These are phyloP conservation scores for Charanyca ferruginea DNA, from an alignment of 2,888 invertebrate genomes.

Conservation along the genomic window DNA sequence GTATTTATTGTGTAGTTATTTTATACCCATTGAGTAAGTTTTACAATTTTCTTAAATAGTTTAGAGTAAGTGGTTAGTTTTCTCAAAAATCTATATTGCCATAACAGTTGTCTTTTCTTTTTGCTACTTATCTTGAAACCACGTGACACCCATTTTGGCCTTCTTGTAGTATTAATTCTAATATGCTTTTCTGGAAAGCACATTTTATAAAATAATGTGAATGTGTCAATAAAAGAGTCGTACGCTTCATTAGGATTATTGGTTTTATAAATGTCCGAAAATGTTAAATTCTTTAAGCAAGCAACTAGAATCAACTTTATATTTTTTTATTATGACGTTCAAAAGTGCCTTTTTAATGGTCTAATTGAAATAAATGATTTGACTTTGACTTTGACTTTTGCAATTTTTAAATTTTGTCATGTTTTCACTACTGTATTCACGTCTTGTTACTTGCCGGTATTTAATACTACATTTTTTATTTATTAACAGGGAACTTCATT, in stretches of 20 bases:
- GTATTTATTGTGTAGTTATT: background rate
- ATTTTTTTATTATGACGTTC: too few species aligned
- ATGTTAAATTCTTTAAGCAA: background rate
- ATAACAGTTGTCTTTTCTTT: background rate
- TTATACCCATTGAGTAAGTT: too few species aligned
- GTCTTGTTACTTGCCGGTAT: slow-evolving; percentile 4
- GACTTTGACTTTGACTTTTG: too few species aligned
- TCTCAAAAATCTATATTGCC: background rate
- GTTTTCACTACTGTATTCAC: slow-evolving; percentile 2
- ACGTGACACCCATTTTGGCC: background rate
- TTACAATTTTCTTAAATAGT: too few species aligned
- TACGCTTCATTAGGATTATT: background rate
- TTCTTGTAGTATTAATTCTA: background rate
- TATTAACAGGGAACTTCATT: background rate
- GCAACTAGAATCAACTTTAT: too few species aligned
- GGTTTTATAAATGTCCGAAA: background rate
- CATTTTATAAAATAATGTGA: background rate
- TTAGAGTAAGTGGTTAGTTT: background rate
- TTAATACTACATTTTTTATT: slow-evolving; percentile 2
- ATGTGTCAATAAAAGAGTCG: background rate
- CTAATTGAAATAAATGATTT: too few species aligned
- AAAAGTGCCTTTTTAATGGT: too few species aligned
- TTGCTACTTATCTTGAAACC: background rate
- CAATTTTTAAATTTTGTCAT: slow-evolving; percentile 1
- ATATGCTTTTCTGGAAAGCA: background rate